phyloP scores from a whole-genome alignment of 37 sponge, comb jelly and placozoan genomes.

The Chondrosia reniformis region DNA sequence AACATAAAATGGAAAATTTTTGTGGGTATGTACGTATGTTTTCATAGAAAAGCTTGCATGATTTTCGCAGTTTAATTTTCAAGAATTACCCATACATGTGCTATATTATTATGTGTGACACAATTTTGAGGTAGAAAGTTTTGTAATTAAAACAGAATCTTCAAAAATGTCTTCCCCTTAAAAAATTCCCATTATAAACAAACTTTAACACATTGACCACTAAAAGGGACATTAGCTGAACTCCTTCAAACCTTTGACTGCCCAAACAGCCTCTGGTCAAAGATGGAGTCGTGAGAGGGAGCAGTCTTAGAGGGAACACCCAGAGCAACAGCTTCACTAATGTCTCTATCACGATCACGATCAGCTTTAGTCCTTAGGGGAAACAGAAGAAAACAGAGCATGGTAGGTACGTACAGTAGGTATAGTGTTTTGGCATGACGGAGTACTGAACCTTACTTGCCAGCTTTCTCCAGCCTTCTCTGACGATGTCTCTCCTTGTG shows the following conservation, averaged over 20 bases:
- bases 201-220: too few species aligned
- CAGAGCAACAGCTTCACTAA: slow-evolving; percentile 94
- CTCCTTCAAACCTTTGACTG: slow-evolving; percentile 59
- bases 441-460: neutral
- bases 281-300: slow-evolving; percentile 69
- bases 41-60: too few species aligned
- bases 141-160: too few species aligned
- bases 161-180: too few species aligned
- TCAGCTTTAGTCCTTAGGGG: slow-evolving; percentile 64
- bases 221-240: too few species aligned
- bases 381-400: neutral
- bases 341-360: slow-evolving; percentile 82
- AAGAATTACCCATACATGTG: too few species aligned
- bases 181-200: too few species aligned
- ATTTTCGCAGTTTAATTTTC: too few species aligned
- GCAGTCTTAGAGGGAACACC: slow-evolving; percentile 69
- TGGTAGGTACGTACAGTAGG: neutral
- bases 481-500: slow-evolving; percentile 98
- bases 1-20: too few species aligned
- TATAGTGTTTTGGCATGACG: neutral
- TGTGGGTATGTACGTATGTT: too few species aligned
- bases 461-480: slow-evolving; percentile 82
- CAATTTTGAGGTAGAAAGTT: too few species aligned
- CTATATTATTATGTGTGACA: too few species aligned
- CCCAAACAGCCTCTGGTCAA: slow-evolving; percentile 96